Percentiles rank a stretch among this genome's conserved stretches.
Evolutionary conservation across 2,888 invertebrate species (phyloP).

Genomic region (Lithosia quadra): DNA sequence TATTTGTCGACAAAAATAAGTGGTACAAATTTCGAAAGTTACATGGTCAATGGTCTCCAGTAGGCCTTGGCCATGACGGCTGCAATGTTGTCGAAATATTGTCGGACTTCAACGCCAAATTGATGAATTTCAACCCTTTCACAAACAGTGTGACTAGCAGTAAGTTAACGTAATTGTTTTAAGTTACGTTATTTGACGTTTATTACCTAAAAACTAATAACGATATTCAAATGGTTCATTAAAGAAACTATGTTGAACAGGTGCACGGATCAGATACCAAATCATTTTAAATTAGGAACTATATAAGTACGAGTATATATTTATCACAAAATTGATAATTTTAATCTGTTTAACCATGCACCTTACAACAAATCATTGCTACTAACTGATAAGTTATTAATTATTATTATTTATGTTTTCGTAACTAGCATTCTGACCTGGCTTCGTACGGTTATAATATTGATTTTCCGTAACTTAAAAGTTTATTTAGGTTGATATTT

Average conservation of each 20-base stretch:
- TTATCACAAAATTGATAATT: background rate
- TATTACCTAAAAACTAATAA: slow-evolving; percentile 12
- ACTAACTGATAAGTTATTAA: background rate
- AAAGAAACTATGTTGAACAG: slow-evolving; percentile 6
- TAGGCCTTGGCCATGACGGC: slow-evolving; percentile 56
- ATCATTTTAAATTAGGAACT: slow-evolving; percentile 6
- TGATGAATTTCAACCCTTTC: slow-evolving; percentile 42
- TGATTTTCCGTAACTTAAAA: background rate
- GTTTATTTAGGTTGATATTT: background rate
- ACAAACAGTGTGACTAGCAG: slow-evolving; percentile 26
- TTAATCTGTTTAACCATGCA: slow-evolving; percentile 11
- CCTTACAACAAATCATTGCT: slow-evolving; percentile 12
- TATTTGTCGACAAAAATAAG: slow-evolving; percentile 34
- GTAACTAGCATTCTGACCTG: background rate
- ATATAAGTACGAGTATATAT: background rate
- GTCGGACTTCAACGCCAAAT: slow-evolving; percentile 31
- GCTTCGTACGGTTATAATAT: background rate
- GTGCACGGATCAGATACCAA: slow-evolving; percentile 4
- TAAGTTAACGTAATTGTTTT: slow-evolving; percentile 16
- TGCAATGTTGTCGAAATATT: slow-evolving; percentile 48
- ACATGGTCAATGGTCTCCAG: slow-evolving; percentile 50
- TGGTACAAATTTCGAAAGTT: slow-evolving; percentile 51
- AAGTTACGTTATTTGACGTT: slow-evolving; percentile 23
- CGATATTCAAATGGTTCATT: background rate
- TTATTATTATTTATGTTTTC: background rate